Base-by-base conservation (phyloP, 2,113 vertebrate genomes). In the Microcebus ravelobensis region DNA sequence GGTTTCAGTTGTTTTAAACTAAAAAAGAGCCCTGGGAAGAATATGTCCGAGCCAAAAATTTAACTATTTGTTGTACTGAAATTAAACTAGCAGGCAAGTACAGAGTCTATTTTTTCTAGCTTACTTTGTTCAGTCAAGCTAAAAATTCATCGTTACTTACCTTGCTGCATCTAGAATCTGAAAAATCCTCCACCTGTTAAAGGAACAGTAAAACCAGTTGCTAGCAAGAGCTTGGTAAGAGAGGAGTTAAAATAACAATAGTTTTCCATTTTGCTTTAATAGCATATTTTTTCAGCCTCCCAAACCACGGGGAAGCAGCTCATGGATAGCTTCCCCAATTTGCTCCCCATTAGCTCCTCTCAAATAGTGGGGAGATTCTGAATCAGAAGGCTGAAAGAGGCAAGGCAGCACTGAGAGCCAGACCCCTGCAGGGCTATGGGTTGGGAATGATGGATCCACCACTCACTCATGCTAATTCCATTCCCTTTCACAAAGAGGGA, bases 391-490 rank as follows among this genome's bases (percentile, higher is more conserved):
- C 61, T 52, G 6, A 79, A 67, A 68, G 9, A 39, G 57, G 3
- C 57, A 92, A 39, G 42, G 57, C 42, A 92, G 63, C 57, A 52
- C 52, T 61, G 67, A 36, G 0, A 94, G 82, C 59, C 94, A 97
- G n/a, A 87, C 91, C 45, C 94, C 77, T 81, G 92, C 76, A 95
- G 96, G 71, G 80, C 90, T 98, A 91, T 77, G 86, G 95, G 94
- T 92, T 97, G 94, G 97, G 97, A 98, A 98, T 98, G 97, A 98
- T 98, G 97, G 97, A 98, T 98, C 94, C 94, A 91, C 31, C 39
- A 52, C 23, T 87, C 6, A 31, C n/a, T 86, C 48, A 36, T 29
- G 73, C 94, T 98, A 98, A 98, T 98, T 98, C 97, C 96, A 98
- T 95, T 95, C 96, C 94, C 89, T 97, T 97, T 96, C 96, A 97